These are phyloP conservation scores for Agrilus mali DNA, from an alignment of 2,888 invertebrate species.

Conservation along the genomic window DNA sequence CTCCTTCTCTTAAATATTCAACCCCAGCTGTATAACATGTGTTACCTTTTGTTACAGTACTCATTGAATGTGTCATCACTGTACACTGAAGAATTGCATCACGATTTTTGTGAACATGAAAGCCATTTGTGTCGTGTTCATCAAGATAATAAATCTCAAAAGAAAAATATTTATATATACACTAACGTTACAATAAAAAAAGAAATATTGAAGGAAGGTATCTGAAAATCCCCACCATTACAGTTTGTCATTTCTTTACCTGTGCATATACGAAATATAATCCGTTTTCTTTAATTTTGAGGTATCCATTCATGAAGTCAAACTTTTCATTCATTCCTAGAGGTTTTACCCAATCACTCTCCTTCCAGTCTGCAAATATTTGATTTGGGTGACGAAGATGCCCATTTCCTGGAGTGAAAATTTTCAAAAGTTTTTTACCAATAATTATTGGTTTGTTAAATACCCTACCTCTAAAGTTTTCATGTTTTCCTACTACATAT, in stretches of 20 bases:
- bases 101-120: conserved; percentile 53
- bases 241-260: conserved; percentile 29
- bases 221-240: not conserved
- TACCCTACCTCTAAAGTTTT: conserved; percentile 43
- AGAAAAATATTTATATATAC: conserved; percentile 4
- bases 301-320: conserved; percentile 43
- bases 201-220: too few species aligned
- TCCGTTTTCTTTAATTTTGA: conserved; percentile 57
- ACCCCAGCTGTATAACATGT: conserved; percentile 64
- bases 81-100: conserved; percentile 61
- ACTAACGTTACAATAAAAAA: too few species aligned
- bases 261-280: conserved; percentile 68
- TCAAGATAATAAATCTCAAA: conserved; percentile 66
- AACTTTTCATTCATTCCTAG: conserved; percentile 50
- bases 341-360: conserved; percentile 47
- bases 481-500: conserved; percentile 40
- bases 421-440: not conserved
- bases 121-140: conserved; percentile 63
- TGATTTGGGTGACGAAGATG: conserved; percentile 49
- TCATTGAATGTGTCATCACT: conserved; percentile 45
- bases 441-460: not conserved
- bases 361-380: conserved; percentile 54
- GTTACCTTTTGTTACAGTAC: conserved; percentile 47
- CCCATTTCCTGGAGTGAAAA: conserved; percentile 43
- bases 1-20: conserved; percentile 48